phyloP scores from a whole-genome alignment of 2,888 invertebrate genomes.

The Axea sp. region DNA sequence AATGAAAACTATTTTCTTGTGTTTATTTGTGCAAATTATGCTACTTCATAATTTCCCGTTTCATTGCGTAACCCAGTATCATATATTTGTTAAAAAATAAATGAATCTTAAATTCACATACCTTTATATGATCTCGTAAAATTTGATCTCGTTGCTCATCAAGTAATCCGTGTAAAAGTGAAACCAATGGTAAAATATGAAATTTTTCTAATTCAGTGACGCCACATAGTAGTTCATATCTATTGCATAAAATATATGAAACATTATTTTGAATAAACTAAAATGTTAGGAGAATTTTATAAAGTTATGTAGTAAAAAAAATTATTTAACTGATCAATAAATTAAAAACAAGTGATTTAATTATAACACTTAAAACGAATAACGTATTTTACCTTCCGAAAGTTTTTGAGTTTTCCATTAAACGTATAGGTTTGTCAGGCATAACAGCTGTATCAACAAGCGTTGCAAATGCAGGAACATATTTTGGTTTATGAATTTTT shows the following conservation, averaged over 20 bases:
- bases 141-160: constrained; percentile 88
- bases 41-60: too few relatives aligned
- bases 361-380: neutral
- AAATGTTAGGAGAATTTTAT: too few relatives aligned
- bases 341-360: neutral
- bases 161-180: constrained; percentile 86
- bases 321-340: too few relatives aligned
- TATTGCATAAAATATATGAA: too few relatives aligned
- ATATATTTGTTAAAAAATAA: too few relatives aligned
- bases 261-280: too few relatives aligned
- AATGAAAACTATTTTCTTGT: too few relatives aligned
- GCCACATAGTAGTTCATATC: constrained; percentile 92
- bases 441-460: constrained; percentile 92
- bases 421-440: constrained; percentile 88
- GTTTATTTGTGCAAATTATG: too few relatives aligned
- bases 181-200: constrained; percentile 86
- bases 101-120: constrained; percentile 61
- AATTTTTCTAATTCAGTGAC: constrained; percentile 91
- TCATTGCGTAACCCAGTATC: too few relatives aligned
- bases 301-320: too few relatives aligned
- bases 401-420: constrained; percentile 87
- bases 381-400: constrained; percentile 84
- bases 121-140: constrained; percentile 86
- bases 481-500: constrained; percentile 82
- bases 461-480: constrained; percentile 93